Percentiles rank a stretch among this genome's conserved stretches.
These are phyloP conservation scores for Arion vulgaris DNA, from an alignment of 1,140 invertebrate species.

Conservation along the genomic window DNA sequence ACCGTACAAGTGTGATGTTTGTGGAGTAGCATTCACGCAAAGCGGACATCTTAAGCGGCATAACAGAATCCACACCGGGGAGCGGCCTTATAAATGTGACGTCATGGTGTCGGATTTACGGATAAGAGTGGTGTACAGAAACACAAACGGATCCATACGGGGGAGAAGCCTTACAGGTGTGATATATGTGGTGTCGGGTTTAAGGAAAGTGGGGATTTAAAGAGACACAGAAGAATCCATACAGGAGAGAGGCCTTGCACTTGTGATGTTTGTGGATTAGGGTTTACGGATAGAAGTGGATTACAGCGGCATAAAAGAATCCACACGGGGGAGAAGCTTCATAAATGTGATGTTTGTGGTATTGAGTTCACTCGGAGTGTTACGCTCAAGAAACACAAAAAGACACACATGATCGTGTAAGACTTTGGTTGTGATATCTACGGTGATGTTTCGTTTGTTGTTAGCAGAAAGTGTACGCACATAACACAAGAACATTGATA, in stretches of 20 bases:
- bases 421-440: no score
- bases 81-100: slow-evolving; percentile 8
- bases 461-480: no score
- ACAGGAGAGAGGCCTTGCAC: not conserved
- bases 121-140: not conserved
- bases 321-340: not conserved
- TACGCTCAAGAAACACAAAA: no score
- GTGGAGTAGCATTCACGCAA: not conserved
- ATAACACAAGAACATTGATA: no score
- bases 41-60: not conserved
- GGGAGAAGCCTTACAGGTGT: not conserved
- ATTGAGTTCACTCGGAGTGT: no score
- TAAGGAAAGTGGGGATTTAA: not conserved
- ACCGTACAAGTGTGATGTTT: slow-evolving; percentile 3
- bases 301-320: not conserved
- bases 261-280: not conserved
- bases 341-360: not conserved
- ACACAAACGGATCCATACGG: not conserved
- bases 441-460: no score
- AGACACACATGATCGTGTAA: no score
- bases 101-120: not conserved
- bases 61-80: not conserved
- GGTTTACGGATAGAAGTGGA: not conserved
- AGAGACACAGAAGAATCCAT: not conserved
- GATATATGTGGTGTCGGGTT: not conserved